Evolutionary conservation across 2,888 invertebrate species (phyloP), one percentile per base, ranked within the genome.

Genomic region (Sialis fuliginosa): DNA sequence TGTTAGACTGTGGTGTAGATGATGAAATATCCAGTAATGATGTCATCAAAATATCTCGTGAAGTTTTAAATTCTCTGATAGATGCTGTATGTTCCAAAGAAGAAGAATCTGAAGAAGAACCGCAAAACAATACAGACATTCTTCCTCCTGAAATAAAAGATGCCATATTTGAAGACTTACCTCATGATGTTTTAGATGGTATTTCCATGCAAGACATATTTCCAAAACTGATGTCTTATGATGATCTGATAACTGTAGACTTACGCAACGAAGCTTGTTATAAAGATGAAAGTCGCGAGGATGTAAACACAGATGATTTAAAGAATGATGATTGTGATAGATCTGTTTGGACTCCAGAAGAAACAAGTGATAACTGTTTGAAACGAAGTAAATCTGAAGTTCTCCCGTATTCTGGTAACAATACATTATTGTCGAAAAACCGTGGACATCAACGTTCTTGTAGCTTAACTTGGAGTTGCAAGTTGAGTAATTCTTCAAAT

Each of bases 171-270:
- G 83, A 87, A 67, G 88, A 88, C 59, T 65, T 88, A 31, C 85
- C 86, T 31, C 84, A 85, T 56, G 87, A 87, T 59, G 67, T 87
- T 46, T 64, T 87, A 31, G 86, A 88, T 60, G 85, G 86, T 7
- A 85, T 87, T 57, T 86, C 85, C 2, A 83, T 87, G 77, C 80
- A 87, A 64, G 87, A 88, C 58, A 86, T 87, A 55, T 84, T 86
- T 55, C 81, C 81, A 10, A 79, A 79, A 58, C 62, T 74, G 48
- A 75, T 75, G 71, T 75, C 74, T 43, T 80, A 78, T 56, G 81
- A 81, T 58, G 81, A 81, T 59, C 63, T 80, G 47, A 64, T 75
- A 48, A 68, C 67, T 8, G 70, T 75, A 61, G 81, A 82, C 57
- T 67, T 77, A 48, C 77, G 75, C 57, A 72, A 69, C 50, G 79